Conservation (phyloP, 2,113 vertebrate species). For the Caranx ignobilis region DNA sequence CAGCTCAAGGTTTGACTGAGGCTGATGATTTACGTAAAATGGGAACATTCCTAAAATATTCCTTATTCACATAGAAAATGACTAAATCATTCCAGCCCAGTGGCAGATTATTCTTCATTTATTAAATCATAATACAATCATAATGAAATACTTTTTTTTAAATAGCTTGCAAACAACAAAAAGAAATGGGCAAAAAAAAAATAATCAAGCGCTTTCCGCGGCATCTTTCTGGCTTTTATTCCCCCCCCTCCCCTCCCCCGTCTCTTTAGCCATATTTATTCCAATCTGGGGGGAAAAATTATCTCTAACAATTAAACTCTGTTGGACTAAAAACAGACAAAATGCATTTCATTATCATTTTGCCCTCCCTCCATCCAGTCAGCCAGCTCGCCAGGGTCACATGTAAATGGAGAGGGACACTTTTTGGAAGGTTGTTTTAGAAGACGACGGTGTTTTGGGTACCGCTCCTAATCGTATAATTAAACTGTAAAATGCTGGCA, state of each 20-base stretch:
- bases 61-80: conserved; percentile 41
- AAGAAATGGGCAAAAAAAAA: not conserved
- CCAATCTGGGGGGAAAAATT: conserved; percentile 63
- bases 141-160: conserved; percentile 48
- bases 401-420: conserved; percentile 84
- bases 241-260: conserved; percentile 19
- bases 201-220: not conserved
- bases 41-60: conserved; percentile 29
- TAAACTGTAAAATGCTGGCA: conserved; percentile 84
- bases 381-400: conserved; percentile 78
- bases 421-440: conserved; percentile 83
- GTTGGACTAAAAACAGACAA: conserved; percentile 79
- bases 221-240: conserved; percentile 29
- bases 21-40: conserved; percentile 26
- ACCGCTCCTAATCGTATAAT: conserved; percentile 86
- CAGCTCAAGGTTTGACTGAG: conserved; percentile 16
- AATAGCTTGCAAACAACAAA: conserved; percentile 14
- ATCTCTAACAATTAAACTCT: conserved; percentile 84
- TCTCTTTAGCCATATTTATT: conserved; percentile 74
- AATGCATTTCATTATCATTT: conserved; percentile 83
- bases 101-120: conserved; percentile 24
- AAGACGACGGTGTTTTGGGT: conserved; percentile 82
- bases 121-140: conserved; percentile 40
- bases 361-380: conserved; percentile 61
- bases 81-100: conserved; percentile 9